phyloP scores from a whole-genome alignment of 1,140 invertebrate species.

The Brachionus asplanchnoidis region DNA sequence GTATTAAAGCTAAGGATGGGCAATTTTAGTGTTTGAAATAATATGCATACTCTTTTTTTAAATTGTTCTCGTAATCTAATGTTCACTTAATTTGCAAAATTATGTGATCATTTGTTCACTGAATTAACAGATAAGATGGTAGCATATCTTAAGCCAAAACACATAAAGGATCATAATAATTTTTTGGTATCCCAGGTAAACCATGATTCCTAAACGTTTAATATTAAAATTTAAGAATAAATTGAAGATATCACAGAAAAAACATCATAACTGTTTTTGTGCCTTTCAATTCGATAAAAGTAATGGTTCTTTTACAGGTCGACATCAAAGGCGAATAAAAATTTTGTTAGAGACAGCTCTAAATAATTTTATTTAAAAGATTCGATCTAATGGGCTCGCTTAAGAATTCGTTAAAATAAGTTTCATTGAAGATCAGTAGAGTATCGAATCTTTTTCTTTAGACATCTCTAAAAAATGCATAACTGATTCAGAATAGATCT shows the following conservation, averaged over 20 bases:
- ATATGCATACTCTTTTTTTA: too few species aligned
- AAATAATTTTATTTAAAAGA: neutral
- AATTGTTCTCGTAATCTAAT: too few species aligned
- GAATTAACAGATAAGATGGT: too few species aligned
- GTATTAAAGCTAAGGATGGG: too few species aligned
- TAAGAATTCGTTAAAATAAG: neutral
- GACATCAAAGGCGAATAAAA: neutral
- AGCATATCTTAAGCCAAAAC: too few species aligned
- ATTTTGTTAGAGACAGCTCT: neutral
- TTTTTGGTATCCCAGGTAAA: too few species aligned
- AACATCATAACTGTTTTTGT: neutral
- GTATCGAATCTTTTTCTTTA: neutral
- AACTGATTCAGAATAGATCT: neutral
- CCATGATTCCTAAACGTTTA: too few species aligned
- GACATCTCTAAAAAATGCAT: neutral
- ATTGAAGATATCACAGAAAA: neutral
- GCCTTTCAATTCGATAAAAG: neutral
- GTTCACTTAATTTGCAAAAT: too few species aligned
- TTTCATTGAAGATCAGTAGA: neutral
- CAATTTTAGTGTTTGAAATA: too few species aligned
- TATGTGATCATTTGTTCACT: too few species aligned
- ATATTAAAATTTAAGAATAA: neutral
- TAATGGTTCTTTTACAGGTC: neutral
- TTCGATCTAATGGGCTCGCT: neutral
- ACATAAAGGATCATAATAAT: too few species aligned